Evolutionary conservation across 2,888 invertebrate species (phyloP).

Genomic region (Balanococcus diminutus): DNA sequence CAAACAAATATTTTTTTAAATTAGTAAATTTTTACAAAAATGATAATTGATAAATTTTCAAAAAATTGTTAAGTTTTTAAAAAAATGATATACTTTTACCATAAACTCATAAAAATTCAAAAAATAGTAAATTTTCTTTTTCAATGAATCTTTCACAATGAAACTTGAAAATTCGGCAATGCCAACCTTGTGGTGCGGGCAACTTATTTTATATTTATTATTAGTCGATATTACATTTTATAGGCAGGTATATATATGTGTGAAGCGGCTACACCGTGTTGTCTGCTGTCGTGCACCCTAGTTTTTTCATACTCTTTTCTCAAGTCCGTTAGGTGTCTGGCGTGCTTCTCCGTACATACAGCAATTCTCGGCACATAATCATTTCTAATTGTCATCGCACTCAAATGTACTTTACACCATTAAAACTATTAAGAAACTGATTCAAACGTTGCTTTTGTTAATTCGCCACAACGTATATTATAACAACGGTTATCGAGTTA

Average conservation of each 20-base stretch:
- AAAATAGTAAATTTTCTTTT: too few species aligned
- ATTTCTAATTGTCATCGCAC: constrained; percentile 39
- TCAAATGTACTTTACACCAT: constrained; percentile 20
- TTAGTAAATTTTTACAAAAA: too few species aligned
- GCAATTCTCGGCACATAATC: constrained; percentile 27
- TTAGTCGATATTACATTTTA: background rate
- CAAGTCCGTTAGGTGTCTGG: constrained; percentile 32
- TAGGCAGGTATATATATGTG: background rate
- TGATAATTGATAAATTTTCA: too few species aligned
- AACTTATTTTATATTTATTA: background rate
- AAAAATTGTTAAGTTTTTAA: too few species aligned
- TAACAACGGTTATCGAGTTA: constrained; percentile 25
- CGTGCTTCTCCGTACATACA: background rate
- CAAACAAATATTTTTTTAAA: too few species aligned
- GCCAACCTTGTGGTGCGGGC: too few species aligned
- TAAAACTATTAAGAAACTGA: constrained; percentile 36
- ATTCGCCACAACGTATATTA: constrained; percentile 8
- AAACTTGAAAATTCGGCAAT: too few species aligned
- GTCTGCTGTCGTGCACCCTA: constrained; percentile 31
- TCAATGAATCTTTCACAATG: too few species aligned
- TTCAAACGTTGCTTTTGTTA: constrained; percentile 38
- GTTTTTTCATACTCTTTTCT: background rate
- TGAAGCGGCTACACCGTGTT: background rate
- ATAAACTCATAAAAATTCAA: too few species aligned
- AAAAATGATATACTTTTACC: too few species aligned